Conservation (phyloP, 2,888 invertebrate genomes). For the Baronia brevicornis region DNA sequence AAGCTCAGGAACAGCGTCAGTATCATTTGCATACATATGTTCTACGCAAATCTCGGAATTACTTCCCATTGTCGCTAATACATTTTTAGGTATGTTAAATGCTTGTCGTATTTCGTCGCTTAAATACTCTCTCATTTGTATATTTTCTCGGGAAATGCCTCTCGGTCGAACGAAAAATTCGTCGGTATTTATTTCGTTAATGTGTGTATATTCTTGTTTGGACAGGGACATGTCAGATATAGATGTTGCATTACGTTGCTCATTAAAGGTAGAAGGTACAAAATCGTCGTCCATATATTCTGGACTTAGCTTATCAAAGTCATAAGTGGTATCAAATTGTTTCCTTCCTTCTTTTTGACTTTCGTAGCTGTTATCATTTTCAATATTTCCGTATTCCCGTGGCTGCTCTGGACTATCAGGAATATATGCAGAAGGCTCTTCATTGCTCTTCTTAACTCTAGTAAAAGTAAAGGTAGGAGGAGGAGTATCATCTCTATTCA, state of each 20-base stretch:
- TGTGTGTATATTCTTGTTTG: slow-evolving; percentile 67
- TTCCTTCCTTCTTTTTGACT: slow-evolving; percentile 55
- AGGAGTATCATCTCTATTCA: slow-evolving; percentile 75
- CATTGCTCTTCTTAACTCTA: slow-evolving; percentile 75
- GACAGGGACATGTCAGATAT: slow-evolving; percentile 52
- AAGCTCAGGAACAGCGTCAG: slow-evolving; percentile 55
- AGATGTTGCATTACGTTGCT: slow-evolving; percentile 37
- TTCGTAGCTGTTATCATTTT: slow-evolving; percentile 37
- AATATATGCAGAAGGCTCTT: slow-evolving; percentile 54
- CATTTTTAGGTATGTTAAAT: slow-evolving; percentile 80
- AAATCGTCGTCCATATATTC: slow-evolving; percentile 73
- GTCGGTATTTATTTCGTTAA: slow-evolving; percentile 91
- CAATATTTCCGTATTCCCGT: slow-evolving; percentile 65
- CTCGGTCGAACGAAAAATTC: slow-evolving; percentile 90
- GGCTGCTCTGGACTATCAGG: slow-evolving; percentile 60
- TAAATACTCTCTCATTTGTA: slow-evolving; percentile 84
- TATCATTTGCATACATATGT: slow-evolving; percentile 51
- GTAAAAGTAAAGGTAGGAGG: slow-evolving; percentile 79
- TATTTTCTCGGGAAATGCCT: slow-evolving; percentile 88
- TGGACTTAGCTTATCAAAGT: slow-evolving; percentile 74
- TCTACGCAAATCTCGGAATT: slow-evolving; percentile 42
- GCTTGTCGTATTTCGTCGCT: slow-evolving; percentile 88
- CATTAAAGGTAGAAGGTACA: slow-evolving; percentile 33
- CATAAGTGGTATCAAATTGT: slow-evolving; percentile 55
- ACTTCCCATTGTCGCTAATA: slow-evolving; percentile 77